Evolutionary conservation across 2,888 invertebrate species (phyloP).

Genomic region (Aleiodes alternator): DNA sequence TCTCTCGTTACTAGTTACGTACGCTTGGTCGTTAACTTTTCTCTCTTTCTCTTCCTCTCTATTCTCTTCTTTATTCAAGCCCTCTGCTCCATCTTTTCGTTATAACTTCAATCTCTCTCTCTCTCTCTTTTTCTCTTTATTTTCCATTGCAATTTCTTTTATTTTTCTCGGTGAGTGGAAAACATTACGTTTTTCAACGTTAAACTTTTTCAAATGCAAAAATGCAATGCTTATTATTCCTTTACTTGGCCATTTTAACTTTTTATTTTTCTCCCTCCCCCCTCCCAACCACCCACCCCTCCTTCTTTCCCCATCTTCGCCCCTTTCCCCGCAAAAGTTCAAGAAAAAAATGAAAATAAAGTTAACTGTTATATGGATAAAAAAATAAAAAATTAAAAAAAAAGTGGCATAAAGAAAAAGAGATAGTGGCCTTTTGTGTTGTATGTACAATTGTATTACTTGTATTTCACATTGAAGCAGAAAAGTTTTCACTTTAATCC

Average conservation of each 20-base stretch:
- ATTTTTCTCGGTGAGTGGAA: constrained; percentile 28
- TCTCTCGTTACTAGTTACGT: neutral
- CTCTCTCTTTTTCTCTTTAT: constrained; percentile 7
- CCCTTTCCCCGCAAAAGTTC: neutral
- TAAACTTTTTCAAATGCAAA: constrained; percentile 55
- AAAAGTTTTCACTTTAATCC: constrained; percentile 53
- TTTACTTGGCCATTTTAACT: constrained; percentile 27
- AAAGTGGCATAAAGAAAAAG: constrained; percentile 37
- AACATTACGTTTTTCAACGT: constrained; percentile 47
- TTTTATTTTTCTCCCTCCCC: neutral
- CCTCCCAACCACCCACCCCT: no score
- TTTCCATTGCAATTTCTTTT: neutral
- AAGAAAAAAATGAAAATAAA: no score
- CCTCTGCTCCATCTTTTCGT: constrained; percentile 17
- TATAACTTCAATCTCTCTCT: constrained; percentile 20
- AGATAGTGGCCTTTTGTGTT: constrained; percentile 40
- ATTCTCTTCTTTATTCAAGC: constrained; percentile 7
- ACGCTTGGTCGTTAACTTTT: constrained; percentile 41
- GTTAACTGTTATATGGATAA: neutral
- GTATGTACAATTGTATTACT: constrained; percentile 51
- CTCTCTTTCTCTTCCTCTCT: neutral
- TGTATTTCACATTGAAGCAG: constrained; percentile 51
- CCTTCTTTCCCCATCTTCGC: no score
- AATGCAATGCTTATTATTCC: constrained; percentile 54
- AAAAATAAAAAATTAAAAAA: constrained; percentile 1